Evolutionary conservation across 2,888 invertebrate species (phyloP).

Genomic region (Apodemia duryi): DNA sequence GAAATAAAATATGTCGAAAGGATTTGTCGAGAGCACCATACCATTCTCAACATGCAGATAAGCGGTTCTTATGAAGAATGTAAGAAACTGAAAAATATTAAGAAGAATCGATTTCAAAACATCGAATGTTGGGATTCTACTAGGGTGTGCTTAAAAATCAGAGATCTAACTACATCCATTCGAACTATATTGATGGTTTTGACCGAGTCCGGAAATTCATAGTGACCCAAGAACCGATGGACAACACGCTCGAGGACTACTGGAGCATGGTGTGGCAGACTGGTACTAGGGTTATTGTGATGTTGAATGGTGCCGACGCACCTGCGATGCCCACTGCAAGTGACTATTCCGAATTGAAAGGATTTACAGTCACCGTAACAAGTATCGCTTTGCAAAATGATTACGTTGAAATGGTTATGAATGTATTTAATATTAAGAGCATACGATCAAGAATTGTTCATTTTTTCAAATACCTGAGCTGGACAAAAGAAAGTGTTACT

Average conservation of each 20-base stretch:
- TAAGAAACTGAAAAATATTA: neutral
- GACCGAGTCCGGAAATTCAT: constrained; percentile 13
- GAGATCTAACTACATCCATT: constrained; percentile 12
- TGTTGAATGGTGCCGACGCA: too few species aligned
- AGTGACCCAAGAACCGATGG: constrained; percentile 18
- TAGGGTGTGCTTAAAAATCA: neutral
- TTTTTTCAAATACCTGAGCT: too few species aligned
- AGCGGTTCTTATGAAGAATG: neutral
- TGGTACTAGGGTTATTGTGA: neutral
- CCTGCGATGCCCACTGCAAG: too few species aligned
- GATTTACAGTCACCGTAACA: too few species aligned
- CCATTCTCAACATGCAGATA: too few species aligned
- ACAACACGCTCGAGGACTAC: neutral
- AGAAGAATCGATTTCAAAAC: neutral
- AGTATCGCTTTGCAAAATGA: too few species aligned
- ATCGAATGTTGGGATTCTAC: constrained; percentile 8
- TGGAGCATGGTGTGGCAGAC: neutral
- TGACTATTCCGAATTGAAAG: too few species aligned
- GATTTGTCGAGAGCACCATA: constrained; percentile 1
- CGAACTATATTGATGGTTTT: constrained; percentile 17
- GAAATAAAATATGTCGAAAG: too few species aligned
- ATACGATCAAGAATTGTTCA: too few species aligned
- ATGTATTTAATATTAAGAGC: too few species aligned
- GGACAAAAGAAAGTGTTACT: too few species aligned
- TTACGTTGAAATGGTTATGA: too few species aligned